phyloP scores from a whole-genome alignment of 1,140 invertebrate species.

The Nylanderia fulva region DNA sequence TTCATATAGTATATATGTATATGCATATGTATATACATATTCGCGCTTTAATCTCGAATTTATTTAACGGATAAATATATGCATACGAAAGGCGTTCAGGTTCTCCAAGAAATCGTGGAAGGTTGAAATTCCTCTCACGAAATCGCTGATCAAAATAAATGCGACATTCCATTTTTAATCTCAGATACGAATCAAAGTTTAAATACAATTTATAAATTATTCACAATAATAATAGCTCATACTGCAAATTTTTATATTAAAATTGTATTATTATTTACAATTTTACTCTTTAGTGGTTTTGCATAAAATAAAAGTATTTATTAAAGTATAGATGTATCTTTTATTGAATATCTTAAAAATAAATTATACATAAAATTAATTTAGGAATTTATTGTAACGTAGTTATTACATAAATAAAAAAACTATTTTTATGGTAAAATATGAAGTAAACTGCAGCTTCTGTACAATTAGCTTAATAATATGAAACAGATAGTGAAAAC shows the following conservation, averaged over 20 bases:
- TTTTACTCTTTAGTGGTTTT: background rate
- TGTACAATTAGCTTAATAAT: background rate
- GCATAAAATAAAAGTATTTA: background rate
- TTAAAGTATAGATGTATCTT: background rate
- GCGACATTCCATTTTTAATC: constrained; percentile 9
- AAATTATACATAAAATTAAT: background rate
- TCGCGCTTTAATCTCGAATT: background rate
- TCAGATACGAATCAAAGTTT: constrained; percentile 9
- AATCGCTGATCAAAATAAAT: constrained; percentile 12
- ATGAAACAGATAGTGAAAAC: background rate
- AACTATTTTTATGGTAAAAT: background rate
- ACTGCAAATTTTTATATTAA: background rate
- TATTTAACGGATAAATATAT: constrained; percentile 57
- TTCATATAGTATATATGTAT: background rate
- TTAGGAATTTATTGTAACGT: background rate
- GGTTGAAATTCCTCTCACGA: constrained; percentile 16
- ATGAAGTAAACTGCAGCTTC: background rate
- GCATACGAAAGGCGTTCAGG: constrained; percentile 34
- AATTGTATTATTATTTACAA: background rate
- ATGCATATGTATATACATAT: no score
- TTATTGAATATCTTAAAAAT: background rate
- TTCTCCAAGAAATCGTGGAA: constrained; percentile 7
- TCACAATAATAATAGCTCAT: no score
- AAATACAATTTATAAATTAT: background rate
- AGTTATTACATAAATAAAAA: background rate